Evolutionary conservation across 2,113 vertebrate genomes (phyloP).

Genomic region (Mirza zaza): DNA sequence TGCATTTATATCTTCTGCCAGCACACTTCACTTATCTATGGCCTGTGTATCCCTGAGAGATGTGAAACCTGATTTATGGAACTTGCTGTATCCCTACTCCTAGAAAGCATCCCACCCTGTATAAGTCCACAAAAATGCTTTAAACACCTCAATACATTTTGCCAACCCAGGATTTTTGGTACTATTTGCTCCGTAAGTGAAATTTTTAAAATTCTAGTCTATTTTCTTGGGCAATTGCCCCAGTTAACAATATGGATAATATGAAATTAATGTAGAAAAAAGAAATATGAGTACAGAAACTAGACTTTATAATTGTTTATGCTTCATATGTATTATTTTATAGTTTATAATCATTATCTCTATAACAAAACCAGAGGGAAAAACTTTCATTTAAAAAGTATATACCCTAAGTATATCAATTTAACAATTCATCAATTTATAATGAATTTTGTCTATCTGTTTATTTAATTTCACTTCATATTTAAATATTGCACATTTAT

Average conservation of each 20-base stretch:
- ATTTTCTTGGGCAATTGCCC: not conserved
- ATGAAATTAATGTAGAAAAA: not conserved
- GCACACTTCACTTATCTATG: not conserved
- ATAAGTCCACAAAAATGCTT: not conserved
- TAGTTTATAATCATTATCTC: not conserved
- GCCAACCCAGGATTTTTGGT: not conserved
- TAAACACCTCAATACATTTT: not conserved
- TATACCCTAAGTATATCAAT: not conserved
- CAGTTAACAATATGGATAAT: not conserved
- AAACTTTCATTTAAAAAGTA: not conserved
- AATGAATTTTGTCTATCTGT: not conserved
- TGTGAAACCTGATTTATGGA: not conserved
- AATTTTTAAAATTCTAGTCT: not conserved
- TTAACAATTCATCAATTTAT: not conserved
- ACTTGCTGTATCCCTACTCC: not conserved
- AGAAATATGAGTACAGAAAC: not conserved
- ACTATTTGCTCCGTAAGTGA: not conserved
- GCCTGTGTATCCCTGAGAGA: not conserved
- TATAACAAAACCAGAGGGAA: not conserved
- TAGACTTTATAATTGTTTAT: not conserved
- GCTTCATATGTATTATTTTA: not conserved
- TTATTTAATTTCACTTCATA: slow-evolving; percentile 28
- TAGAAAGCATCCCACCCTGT: not conserved
- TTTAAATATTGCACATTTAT: slow-evolving; percentile 20
- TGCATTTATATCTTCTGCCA: not conserved